phyloP scores from a whole-genome alignment of 2,888 invertebrate genomes.

The Caenorhabditis sp. region DNA sequence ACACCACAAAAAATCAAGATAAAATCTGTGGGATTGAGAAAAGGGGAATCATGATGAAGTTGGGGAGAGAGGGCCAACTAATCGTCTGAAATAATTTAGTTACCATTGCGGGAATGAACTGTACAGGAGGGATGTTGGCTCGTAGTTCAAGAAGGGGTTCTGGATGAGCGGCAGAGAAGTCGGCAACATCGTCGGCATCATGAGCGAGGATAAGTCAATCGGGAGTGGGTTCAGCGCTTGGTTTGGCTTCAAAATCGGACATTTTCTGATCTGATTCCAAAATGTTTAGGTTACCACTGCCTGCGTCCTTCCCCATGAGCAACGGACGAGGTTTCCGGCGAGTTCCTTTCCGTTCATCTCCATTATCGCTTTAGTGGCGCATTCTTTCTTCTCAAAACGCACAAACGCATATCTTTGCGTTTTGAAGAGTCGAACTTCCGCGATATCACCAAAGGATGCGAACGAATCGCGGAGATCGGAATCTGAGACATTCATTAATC shows the following conservation, averaged over 20 bases:
- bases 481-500: constrained; percentile 82
- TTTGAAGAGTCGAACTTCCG: constrained; percentile 93
- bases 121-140: constrained; percentile 52
- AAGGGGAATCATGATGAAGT: neutral
- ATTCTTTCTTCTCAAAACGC: constrained; percentile 96
- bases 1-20: neutral
- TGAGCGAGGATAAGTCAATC: constrained; percentile 47
- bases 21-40: neutral
- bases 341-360: constrained; percentile 87
- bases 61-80: too few species aligned
- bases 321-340: constrained; percentile 71
- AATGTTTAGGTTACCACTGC: constrained; percentile 31
- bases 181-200: constrained; percentile 43
- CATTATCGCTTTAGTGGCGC: constrained; percentile 97
- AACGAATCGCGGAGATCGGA: constrained; percentile 96
- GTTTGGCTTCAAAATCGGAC: constrained; percentile 30
- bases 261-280: constrained; percentile 3
- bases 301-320: constrained; percentile 76
- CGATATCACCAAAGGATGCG: constrained; percentile 92
- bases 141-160: constrained; percentile 50
- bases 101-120: constrained; percentile 56
- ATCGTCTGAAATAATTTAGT: constrained; percentile 34
- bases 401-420: constrained; percentile 69
- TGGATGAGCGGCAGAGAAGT: constrained; percentile 46
- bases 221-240: constrained; percentile 45